Conservation (phyloP, 2,888 invertebrate genomes). For the Drosophila picticornis region DNA sequence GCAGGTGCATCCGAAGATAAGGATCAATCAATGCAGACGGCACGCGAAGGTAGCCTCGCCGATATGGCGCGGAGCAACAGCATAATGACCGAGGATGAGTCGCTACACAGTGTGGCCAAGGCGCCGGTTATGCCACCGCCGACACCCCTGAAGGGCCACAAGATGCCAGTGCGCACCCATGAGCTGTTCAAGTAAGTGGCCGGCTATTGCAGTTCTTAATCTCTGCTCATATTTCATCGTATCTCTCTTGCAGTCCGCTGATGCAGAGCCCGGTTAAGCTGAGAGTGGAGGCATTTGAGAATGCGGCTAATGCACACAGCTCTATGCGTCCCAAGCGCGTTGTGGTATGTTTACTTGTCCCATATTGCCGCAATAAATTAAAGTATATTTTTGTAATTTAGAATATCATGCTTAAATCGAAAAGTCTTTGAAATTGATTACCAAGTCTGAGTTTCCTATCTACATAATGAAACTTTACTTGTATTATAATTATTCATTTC, state of each 20-base stretch:
- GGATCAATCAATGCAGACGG: conserved; percentile 72
- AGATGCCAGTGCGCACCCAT: conserved; percentile 80
- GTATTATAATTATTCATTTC: not conserved
- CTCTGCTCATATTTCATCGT: conserved; percentile 47
- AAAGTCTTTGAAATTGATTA: not conserved
- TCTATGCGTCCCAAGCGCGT: conserved; percentile 68
- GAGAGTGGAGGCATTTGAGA: conserved; percentile 88
- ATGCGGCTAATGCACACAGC: conserved; percentile 75
- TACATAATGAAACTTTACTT: not conserved
- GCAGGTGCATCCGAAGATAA: conserved; percentile 22
- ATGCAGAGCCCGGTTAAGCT: conserved; percentile 87
- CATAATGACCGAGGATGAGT: conserved; percentile 84
- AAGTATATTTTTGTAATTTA: not conserved
- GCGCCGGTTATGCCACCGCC: conserved; percentile 20
- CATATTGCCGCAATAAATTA: not conserved
- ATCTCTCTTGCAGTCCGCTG: conserved; percentile 86
- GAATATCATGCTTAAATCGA: not conserved
- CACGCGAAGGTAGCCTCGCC: conserved; percentile 62
- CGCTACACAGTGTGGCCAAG: conserved; percentile 56
- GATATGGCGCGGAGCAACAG: conserved; percentile 63
- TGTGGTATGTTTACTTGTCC: conserved; percentile 58
- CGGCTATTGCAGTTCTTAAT: fast-evolving
- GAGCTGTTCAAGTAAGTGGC: conserved; percentile 84
- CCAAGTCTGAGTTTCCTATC: not conserved
- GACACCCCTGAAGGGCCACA: conserved; percentile 63